Base-by-base conservation (phyloP, 1,140 invertebrate genomes). In the Callitettix versicolor region DNA sequence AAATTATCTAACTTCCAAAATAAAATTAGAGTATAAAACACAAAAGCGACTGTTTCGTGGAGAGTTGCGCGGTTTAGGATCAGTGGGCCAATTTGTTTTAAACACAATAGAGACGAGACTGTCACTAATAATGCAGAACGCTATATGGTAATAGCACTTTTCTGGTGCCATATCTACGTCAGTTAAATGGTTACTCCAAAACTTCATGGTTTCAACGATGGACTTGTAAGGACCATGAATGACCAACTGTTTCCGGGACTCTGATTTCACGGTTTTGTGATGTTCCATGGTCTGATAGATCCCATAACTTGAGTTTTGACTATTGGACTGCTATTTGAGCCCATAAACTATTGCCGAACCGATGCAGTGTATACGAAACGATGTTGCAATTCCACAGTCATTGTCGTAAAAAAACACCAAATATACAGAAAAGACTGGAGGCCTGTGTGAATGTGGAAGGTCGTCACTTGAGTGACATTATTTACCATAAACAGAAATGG, bases 61-160 rank as follows among this genome's bases (percentile, higher is more conserved):
- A n/a, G n/a, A n/a, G n/a, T n/a, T n/a, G n/a, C n/a, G n/a, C n/a
- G n/a, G n/a, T n/a, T n/a, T n/a, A n/a, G n/a, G n/a, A n/a, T n/a
- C n/a, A n/a, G n/a, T n/a, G n/a, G n/a, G n/a, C n/a, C n/a, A n/a
- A n/a, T n/a, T n/a, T 55, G n/a, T n/a, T n/a, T n/a, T n/a, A n/a
- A n/a, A 14, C 53, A 58, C 49, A 59, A 59, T 59, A 41, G 44
- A 17, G n/a, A 36, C 34, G n/a, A 36, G n/a, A 9, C 7, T 36
- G n/a, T 7, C 34, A 7, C n/a, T 9, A 36, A 36, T n/a, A 36
- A 9, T n/a, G n/a, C n/a, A 36, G 34, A 36, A 18, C 5, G 5
- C n/a, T 18, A 7, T 42, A 20, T 52, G 41, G 51, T 44, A 42
- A 14, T 6, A 15, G n/a, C n/a, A 18, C n/a, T 5, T 14, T 4